These are phyloP conservation scores for Drosophila meridiana DNA, from an alignment of 2,888 invertebrate genomes.

Conservation along the genomic window DNA sequence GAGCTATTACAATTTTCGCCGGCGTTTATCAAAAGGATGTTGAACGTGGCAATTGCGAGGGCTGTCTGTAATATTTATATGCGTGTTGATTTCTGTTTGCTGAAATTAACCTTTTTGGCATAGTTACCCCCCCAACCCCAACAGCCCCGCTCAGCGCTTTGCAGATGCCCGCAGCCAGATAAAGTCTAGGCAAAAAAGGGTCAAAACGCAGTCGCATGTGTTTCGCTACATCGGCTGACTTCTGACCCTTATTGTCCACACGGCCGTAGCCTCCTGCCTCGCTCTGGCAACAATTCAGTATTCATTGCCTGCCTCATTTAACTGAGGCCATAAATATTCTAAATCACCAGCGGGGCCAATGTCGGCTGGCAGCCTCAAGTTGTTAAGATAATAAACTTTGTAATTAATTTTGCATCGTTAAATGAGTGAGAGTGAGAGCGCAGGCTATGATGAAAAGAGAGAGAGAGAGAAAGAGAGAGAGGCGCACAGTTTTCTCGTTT, in stretches of 20 bases:
- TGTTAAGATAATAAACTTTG: constrained; percentile 81
- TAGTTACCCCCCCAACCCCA: not conserved
- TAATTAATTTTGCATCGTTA: constrained; percentile 81
- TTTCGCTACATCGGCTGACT: constrained; percentile 23
- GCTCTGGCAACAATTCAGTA: not conserved
- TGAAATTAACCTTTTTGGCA: constrained; percentile 73
- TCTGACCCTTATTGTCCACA: constrained; percentile 31
- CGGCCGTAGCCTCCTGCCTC: not conserved
- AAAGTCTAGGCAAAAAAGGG: constrained; percentile 67
- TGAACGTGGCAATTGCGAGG: constrained; percentile 37
- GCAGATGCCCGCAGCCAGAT: constrained; percentile 70
- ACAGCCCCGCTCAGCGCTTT: not conserved
- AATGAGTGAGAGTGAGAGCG: constrained; percentile 29
- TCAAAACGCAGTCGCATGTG: constrained; percentile 58
- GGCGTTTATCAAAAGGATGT: constrained; percentile 65
- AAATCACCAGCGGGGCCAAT: constrained; percentile 72
- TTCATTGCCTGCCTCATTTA: constrained; percentile 76
- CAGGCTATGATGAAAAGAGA: not conserved
- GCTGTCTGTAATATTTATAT: constrained; percentile 78
- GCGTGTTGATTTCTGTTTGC: constrained; percentile 83
- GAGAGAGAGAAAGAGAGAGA: not conserved
- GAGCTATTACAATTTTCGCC: constrained; percentile 50
- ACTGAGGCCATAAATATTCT: constrained; percentile 77
- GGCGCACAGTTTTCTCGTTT: constrained; percentile 28
- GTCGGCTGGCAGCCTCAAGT: constrained; percentile 59